These are phyloP conservation scores for Dendrophyllia cribrosa DNA, from an alignment of 64 coral and sea anemone genomes.

Conservation along the genomic window DNA sequence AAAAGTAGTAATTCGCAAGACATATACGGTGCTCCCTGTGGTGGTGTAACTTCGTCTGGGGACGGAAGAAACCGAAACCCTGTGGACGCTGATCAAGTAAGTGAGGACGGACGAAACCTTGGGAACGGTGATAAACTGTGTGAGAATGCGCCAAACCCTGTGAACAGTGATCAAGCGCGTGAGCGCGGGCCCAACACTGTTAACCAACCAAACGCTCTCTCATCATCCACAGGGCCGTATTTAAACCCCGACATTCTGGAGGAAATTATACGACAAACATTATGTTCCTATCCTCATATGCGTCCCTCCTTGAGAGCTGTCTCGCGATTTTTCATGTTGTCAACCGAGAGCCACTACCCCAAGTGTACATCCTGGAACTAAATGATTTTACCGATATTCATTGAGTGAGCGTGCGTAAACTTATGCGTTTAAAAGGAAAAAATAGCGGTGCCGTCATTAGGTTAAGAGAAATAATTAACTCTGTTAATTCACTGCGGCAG, in stretches of 20 bases:
- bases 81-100: too few relatives aligned
- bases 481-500: neutral
- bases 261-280: slow-evolving; percentile 34
- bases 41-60: neutral
- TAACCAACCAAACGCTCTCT: too few relatives aligned
- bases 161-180: neutral
- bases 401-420: slow-evolving; percentile 13
- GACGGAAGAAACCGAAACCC: neutral
- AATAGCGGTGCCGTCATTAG: neutral
- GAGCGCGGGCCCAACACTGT: neutral
- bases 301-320: slow-evolving; percentile 41
- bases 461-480: slow-evolving; percentile 35
- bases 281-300: slow-evolving; percentile 15
- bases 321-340: slow-evolving; percentile 58
- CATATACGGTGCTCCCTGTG: neutral
- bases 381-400: slow-evolving; percentile 35
- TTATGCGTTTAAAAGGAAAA: slow-evolving; percentile 42
- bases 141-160: neutral
- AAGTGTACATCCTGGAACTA: slow-evolving; percentile 56
- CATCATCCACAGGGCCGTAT: slow-evolving; percentile 2
- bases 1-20: too few relatives aligned
- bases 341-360: slow-evolving; percentile 22
- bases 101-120: neutral
- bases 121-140: neutral
- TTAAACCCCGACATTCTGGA: slow-evolving; percentile 54